These are phyloP conservation scores for Colius striatus DNA, from an alignment of 2,113 vertebrate genomes.

Conservation along the genomic window DNA sequence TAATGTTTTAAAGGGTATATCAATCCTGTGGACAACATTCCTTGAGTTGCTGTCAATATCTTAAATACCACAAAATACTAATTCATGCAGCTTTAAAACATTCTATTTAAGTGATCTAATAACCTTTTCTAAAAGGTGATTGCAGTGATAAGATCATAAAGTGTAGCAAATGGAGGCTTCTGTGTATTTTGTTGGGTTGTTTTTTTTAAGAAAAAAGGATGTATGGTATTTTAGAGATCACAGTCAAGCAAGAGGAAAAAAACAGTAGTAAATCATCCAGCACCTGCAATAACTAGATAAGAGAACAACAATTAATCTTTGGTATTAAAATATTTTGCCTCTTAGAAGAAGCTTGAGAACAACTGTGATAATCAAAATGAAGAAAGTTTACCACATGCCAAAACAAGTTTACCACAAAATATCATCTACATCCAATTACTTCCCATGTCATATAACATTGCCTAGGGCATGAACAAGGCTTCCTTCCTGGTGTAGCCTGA, in stretches of 20 bases:
- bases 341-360: conserved; percentile 24
- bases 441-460: background rate
- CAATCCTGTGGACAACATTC: accelerated
- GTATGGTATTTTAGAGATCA: background rate
- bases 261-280: conserved; percentile 18
- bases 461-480: background rate
- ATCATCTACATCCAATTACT: conserved; percentile 48
- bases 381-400: conserved; percentile 22
- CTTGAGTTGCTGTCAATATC: background rate
- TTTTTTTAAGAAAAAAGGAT: background rate
- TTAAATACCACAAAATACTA: background rate
- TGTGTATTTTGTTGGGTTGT: too few species aligned
- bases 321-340: conserved; percentile 38
- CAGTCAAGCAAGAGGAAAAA: background rate
- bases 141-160: background rate
- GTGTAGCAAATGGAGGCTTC: background rate
- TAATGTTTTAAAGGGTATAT: background rate
- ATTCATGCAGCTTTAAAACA: background rate
- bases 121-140: background rate
- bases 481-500: background rate
- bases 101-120: background rate
- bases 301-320: conserved; percentile 48
- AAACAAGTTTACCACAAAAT: conserved; percentile 32
- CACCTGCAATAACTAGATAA: conserved; percentile 47
- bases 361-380: conserved; percentile 43